phyloP scores from a whole-genome alignment of 2,113 vertebrate genomes.

The Australoheros scitulus region DNA sequence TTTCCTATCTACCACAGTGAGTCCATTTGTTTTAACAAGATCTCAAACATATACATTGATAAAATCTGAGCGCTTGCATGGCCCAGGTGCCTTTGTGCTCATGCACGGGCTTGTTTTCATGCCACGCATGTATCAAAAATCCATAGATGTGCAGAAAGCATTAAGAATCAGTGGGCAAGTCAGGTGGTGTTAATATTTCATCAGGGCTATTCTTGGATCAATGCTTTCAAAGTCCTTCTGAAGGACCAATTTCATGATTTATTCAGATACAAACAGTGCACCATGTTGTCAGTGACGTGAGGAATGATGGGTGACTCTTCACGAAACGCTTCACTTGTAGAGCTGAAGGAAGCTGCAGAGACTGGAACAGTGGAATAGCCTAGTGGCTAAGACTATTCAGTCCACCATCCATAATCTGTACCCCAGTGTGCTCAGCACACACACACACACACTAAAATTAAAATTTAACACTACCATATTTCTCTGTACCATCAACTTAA shows the following conservation, averaged over 20 bases:
- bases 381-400: background rate
- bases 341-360: background rate
- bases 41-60: background rate
- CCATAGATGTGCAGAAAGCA: conserved; percentile 75
- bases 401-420: background rate
- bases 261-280: conserved; percentile 79
- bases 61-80: background rate
- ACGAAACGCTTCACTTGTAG: background rate
- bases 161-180: conserved; percentile 63
- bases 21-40: background rate
- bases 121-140: conserved; percentile 54
- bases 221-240: conserved; percentile 81
- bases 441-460: background rate
- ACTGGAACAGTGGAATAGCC: background rate
- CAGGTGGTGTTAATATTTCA: conserved; percentile 86
- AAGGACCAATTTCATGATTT: conserved; percentile 86
- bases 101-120: background rate
- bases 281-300: conserved; percentile 64
- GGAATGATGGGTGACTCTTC: conserved; percentile 13
- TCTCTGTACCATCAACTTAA: background rate
- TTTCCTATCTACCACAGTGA: background rate
- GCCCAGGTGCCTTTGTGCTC: background rate
- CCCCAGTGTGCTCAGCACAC: background rate
- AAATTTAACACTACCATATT: background rate
- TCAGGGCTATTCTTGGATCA: conserved; percentile 86